Evolutionary conservation across 1,140 invertebrate species (phyloP).

Genomic region (Ylistrum balloti): DNA sequence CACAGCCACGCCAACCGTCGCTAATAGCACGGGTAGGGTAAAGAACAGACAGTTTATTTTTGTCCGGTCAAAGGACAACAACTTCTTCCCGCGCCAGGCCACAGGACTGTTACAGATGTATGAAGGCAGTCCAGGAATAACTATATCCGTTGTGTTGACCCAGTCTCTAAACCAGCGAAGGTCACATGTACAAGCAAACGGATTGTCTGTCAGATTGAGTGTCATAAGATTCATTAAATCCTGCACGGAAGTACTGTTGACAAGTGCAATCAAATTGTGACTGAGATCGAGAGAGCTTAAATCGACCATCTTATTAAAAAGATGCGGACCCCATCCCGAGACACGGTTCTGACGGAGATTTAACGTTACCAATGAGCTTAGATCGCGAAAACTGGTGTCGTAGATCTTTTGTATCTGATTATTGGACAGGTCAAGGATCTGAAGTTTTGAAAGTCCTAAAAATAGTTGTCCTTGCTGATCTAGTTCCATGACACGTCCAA

Average conservation of each 20-base stretch:
- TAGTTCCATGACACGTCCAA: constrained; percentile 60
- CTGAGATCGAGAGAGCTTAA: constrained; percentile 65
- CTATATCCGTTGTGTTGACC: constrained; percentile 67
- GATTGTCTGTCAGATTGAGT: constrained; percentile 70
- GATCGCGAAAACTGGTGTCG: constrained; percentile 62
- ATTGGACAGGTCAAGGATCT: constrained; percentile 63
- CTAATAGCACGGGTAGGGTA: constrained; percentile 62
- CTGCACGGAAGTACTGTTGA: constrained; percentile 65
- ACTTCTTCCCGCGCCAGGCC: constrained; percentile 65
- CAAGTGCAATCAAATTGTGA: constrained; percentile 67
- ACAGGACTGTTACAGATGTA: constrained; percentile 69
- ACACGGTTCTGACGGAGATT: constrained; percentile 66
- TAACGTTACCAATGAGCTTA: constrained; percentile 58
- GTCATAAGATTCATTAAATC: constrained; percentile 60
- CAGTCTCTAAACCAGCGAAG: constrained; percentile 74
- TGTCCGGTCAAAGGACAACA: constrained; percentile 66
- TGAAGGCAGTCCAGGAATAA: constrained; percentile 49
- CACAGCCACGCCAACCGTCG: constrained; percentile 41
- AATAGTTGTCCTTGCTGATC: constrained; percentile 64
- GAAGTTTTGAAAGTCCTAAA: constrained; percentile 60
- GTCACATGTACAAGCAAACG: constrained; percentile 74
- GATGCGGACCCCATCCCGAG: constrained; percentile 63
- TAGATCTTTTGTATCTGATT: constrained; percentile 65
- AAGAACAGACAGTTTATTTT: constrained; percentile 72
- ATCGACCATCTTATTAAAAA: constrained; percentile 59